phyloP scores from a whole-genome alignment of 1,140 invertebrate species.

The Saccostrea cuccullata region DNA sequence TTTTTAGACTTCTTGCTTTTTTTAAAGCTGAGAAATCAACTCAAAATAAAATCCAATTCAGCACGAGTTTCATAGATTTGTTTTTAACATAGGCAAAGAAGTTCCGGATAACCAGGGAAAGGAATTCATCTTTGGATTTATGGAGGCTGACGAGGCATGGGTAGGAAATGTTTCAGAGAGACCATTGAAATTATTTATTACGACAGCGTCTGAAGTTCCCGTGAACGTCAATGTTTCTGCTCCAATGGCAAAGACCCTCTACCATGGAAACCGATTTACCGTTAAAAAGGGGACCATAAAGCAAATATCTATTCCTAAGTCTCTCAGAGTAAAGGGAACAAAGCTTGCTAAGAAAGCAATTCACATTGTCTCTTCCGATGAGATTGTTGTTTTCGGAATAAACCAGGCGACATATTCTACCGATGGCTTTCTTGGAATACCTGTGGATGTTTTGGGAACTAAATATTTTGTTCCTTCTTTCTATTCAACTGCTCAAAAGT shows the following conservation, averaged over 20 bases:
- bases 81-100: not conserved
- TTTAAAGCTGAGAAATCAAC: too few species aligned
- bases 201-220: slow-evolving; percentile 52
- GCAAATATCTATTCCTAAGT: slow-evolving; percentile 46
- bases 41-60: too few species aligned
- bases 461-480: slow-evolving; percentile 69
- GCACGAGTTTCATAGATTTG: not conserved
- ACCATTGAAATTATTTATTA: slow-evolving; percentile 58
- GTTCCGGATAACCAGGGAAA: slow-evolving; percentile 53
- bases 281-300: slow-evolving; percentile 46
- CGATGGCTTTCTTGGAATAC: slow-evolving; percentile 69
- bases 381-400: slow-evolving; percentile 61
- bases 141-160: slow-evolving; percentile 5
- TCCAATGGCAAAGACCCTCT: slow-evolving; percentile 38
- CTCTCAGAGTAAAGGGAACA: slow-evolving; percentile 41
- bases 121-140: slow-evolving; percentile 53
- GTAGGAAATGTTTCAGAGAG: slow-evolving; percentile 12
- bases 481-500: slow-evolving; percentile 34
- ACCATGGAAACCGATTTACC: slow-evolving; percentile 23
- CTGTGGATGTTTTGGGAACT: slow-evolving; percentile 63
- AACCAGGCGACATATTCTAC: slow-evolving; percentile 61
- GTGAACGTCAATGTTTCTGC: slow-evolving; percentile 58
- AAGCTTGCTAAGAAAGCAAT: slow-evolving; percentile 48
- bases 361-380: slow-evolving; percentile 53
- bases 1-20: too few species aligned